Percentiles rank a stretch among this genome's conserved stretches.
Conservation (phyloP, 1,140 invertebrate species). For the Pinna nobilis region DNA sequence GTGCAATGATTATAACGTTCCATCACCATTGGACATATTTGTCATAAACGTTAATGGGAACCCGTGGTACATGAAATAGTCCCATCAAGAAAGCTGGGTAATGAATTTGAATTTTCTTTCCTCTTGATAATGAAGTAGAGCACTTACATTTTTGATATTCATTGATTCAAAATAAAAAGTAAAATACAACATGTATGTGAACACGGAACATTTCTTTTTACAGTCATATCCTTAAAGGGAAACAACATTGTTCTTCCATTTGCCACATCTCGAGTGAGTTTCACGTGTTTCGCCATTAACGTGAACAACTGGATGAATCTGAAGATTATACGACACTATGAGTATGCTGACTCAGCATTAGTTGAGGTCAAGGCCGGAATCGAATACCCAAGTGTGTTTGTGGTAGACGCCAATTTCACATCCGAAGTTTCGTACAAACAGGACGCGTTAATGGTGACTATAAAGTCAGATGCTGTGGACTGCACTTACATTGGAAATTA, state of each 20-base stretch:
- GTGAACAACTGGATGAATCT: not conserved
- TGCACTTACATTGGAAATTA: conserved; percentile 8
- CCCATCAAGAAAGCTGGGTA: no score
- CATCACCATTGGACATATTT: no score
- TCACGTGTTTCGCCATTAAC: not conserved
- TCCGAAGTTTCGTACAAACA: conserved; percentile 8
- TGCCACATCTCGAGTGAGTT: not conserved
- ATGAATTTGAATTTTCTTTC: no score
- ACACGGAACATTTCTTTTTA: not conserved
- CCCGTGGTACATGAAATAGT: no score
- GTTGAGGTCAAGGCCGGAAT: not conserved
- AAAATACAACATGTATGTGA: no score
- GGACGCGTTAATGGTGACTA: not conserved
- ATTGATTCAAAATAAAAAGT: no score
- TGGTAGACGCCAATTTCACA: not conserved
- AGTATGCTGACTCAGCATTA: not conserved
- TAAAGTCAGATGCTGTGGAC: conserved; percentile 10
- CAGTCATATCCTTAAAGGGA: not conserved
- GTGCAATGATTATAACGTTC: no score
- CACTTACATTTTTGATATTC: no score
- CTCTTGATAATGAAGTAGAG: no score
- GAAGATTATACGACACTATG: not conserved
- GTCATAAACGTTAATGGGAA: no score
- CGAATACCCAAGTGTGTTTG: conserved; percentile 1
- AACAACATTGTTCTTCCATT: not conserved